Base-by-base conservation (phyloP, 2,113 vertebrate genomes). In the Callionymus lyra region DNA sequence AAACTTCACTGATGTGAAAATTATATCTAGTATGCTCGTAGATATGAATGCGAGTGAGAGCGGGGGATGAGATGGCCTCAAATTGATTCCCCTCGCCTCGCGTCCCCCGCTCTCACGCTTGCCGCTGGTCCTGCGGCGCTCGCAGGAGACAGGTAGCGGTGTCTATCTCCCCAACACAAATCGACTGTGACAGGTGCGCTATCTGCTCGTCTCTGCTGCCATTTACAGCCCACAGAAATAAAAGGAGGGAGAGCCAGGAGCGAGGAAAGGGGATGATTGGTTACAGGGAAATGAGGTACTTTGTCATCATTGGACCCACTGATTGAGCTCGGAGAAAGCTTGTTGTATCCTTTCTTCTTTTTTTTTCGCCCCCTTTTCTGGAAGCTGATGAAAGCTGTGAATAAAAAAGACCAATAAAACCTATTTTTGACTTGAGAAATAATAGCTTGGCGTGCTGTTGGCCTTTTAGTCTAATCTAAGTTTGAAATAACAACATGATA, bases 171-270 rank as follows among this genome's bases (percentile, higher is more conserved):
- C 54, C 78, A 81, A 86, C 63, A 73, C 83, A 89, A 82, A 90
- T 85, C 74, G 70, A 85, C 80, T 86, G 79, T 10, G 77, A 86
- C 85, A 88, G 85, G 80, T 86, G 77, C 78, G 77, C 86, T 86
- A 83, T 88, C 77, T 87, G 68, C 64, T 78, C 79, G 76, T 85
- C 81, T 81, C 83, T 65, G 70, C 82, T 86, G 74, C 85, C 80
- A 81, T 85, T 85, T 85, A 81, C 80, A 88, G 84, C 77, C 59
- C 68, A 83, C 65, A 77, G 64, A 79, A 70, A 62, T 65, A 59
- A 89, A 82, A 65, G 21, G 61, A 68, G 63, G 79, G 75, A 72
- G 65, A 0, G 60, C 67, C 44, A 6, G 43, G 38, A 53, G 61
- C 44, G 38, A 51, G 21, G 61, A 68, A 65, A 68, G 59, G 53